These are phyloP conservation scores for Drosophila mercatorum DNA, from an alignment of 2,888 invertebrate species.

Conservation along the genomic window DNA sequence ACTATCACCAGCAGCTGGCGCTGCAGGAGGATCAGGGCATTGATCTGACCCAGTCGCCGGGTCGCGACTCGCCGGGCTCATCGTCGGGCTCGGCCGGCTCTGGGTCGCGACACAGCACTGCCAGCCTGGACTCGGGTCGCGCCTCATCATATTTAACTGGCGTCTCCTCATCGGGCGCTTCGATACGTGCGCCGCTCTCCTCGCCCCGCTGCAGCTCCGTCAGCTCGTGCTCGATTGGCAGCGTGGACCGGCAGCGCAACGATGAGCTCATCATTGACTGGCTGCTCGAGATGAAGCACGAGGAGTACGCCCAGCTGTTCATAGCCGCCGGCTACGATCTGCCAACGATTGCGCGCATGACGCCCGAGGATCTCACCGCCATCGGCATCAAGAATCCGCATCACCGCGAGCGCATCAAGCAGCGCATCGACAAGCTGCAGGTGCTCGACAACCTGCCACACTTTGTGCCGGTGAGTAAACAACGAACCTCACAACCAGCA, in stretches of 20 bases:
- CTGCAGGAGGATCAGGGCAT: constrained; percentile 95
- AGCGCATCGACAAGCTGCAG: constrained; percentile 97
- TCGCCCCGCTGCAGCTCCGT: constrained; percentile 89
- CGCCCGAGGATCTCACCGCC: constrained; percentile 96
- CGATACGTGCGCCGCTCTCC: constrained; percentile 85
- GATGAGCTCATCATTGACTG: constrained; percentile 98
- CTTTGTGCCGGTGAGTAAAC: constrained; percentile 92
- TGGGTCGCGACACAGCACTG: constrained; percentile 95
- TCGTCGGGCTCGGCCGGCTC: constrained; percentile 95
- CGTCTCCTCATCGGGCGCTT: constrained; percentile 81
- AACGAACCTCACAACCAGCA: background rate
- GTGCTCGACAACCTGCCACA: constrained; percentile 98
- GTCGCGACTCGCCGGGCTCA: constrained; percentile 96
- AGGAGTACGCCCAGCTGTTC: constrained; percentile 97
- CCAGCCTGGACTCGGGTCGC: constrained; percentile 94
- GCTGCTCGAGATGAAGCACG: constrained; percentile 96
- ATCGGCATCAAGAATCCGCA: constrained; percentile 98
- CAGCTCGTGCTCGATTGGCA: constrained; percentile 91
- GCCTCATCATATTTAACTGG: constrained; percentile 91
- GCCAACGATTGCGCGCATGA: constrained; percentile 99
- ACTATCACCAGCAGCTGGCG: constrained; percentile 92
- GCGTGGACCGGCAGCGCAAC: constrained; percentile 90
- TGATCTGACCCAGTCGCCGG: constrained; percentile 95
- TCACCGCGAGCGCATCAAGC: constrained; percentile 97
- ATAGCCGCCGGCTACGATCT: constrained; percentile 98